Percentiles rank a stretch among this genome's conserved stretches.
phyloP scores from a whole-genome alignment of 2,888 invertebrate genomes.

The Leptura quadrifasciata region DNA sequence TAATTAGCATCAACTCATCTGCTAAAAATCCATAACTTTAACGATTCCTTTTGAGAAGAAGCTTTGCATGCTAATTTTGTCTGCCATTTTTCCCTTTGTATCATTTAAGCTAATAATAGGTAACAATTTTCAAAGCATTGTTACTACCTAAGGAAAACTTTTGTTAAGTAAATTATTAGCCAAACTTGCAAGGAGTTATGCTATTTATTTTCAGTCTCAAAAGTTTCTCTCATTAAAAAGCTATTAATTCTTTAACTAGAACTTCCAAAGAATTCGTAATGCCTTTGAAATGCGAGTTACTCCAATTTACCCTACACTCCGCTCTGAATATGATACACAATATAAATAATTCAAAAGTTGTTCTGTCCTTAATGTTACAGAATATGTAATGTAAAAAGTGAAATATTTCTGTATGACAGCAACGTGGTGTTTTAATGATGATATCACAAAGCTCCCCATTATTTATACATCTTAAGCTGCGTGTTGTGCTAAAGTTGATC shows the following conservation, averaged over 20 bases:
- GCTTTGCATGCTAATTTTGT: neutral
- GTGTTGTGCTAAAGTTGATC: constrained; percentile 56
- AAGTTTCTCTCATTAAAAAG: constrained; percentile 39
- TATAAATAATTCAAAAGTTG: constrained; percentile 62
- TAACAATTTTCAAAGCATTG: neutral
- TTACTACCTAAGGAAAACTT: constrained; percentile 7
- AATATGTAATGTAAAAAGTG: constrained; percentile 64
- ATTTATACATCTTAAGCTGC: constrained; percentile 67
- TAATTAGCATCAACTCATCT: too few species aligned
- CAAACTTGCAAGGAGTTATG: constrained; percentile 9
- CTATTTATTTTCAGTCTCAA: constrained; percentile 21
- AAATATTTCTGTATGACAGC: constrained; percentile 63
- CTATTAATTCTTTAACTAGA: constrained; percentile 31
- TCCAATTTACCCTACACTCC: constrained; percentile 26
- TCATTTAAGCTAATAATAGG: neutral
- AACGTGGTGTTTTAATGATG: constrained; percentile 66
- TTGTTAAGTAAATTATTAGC: constrained; percentile 24
- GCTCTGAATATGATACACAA: constrained; percentile 40
- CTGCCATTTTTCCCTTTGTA: neutral
- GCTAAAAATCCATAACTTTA: too few species aligned
- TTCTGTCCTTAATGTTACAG: constrained; percentile 58
- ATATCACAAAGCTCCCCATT: constrained; percentile 68
- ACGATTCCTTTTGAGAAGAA: neutral
- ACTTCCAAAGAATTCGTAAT: constrained; percentile 36
- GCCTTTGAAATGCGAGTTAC: neutral